Conservation (phyloP, 2,888 invertebrate genomes). For the Athripsodes cinereus region DNA sequence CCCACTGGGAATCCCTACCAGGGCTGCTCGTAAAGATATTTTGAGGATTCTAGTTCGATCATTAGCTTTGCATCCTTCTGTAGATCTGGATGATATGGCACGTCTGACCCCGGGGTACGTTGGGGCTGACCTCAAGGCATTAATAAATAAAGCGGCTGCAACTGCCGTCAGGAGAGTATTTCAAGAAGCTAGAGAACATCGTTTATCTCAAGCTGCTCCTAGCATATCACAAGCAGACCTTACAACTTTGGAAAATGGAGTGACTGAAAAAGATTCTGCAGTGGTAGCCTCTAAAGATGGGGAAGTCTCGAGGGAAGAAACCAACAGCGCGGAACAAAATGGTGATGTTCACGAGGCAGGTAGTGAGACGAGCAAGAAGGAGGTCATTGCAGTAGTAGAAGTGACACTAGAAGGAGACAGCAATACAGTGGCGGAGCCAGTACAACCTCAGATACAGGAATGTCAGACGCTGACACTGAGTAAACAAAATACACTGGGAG, state of each 20-base stretch:
- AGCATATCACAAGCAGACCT: not conserved
- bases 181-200: slow-evolving; percentile 31
- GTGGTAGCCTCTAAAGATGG: not conserved
- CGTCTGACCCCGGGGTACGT: slow-evolving; percentile 92
- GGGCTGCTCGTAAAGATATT: slow-evolving; percentile 74
- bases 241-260: not conserved
- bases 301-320: not conserved
- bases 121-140: slow-evolving; percentile 85
- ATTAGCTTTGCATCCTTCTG: slow-evolving; percentile 60
- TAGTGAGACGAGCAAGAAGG: not conserved
- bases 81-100: slow-evolving; percentile 70
- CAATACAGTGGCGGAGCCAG: not conserved
- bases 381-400: not conserved
- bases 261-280: not conserved
- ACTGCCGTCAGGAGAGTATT: slow-evolving; percentile 68
- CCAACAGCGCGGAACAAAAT: slow-evolving; percentile 1
- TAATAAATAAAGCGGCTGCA: slow-evolving; percentile 84
- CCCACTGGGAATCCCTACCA: slow-evolving; percentile 87
- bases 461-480: slow-evolving; percentile 3
- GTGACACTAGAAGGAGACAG: not conserved
- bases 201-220: not conserved
- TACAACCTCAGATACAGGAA: slow-evolving; percentile 4
- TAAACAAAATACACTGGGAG: not conserved
- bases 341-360: slow-evolving; percentile 17
- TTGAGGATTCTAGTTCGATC: slow-evolving; percentile 64